Evolutionary conservation across 2,888 invertebrate genomes (phyloP).

Genomic region (Strigamia maritima): DNA sequence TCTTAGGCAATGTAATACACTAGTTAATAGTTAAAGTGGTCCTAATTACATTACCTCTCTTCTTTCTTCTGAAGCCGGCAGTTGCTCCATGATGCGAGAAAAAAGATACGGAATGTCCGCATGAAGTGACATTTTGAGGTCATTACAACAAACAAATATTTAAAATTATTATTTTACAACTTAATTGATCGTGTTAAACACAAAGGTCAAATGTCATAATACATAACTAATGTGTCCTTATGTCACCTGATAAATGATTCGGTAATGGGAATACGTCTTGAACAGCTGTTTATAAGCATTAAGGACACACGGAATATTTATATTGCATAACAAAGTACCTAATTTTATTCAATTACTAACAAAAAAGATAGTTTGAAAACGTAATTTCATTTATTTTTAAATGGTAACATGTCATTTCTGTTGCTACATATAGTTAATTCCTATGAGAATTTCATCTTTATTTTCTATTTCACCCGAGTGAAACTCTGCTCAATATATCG

Average conservation of each 20-base stretch:
- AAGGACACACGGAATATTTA: not conserved
- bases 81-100: no score
- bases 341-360: not conserved
- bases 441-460: not conserved
- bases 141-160: not conserved
- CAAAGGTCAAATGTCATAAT: not conserved
- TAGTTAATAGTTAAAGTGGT: no score
- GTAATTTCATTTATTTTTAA: not conserved
- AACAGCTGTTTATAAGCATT: conserved; percentile 10
- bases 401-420: not conserved
- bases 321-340: not conserved
- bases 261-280: not conserved
- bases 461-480: conserved; percentile 25
- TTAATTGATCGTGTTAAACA: conserved; percentile 1
- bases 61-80: no score
- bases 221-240: not conserved
- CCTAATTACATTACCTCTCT: no score
- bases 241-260: not conserved
- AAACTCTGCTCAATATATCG: not conserved
- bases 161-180: not conserved
- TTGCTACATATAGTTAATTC: not conserved
- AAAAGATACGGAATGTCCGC: not conserved
- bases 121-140: not conserved
- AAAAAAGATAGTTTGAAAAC: not conserved
- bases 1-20: no score